Conservation (phyloP, 2,113 vertebrate genomes). For the Scomber scombrus region DNA sequence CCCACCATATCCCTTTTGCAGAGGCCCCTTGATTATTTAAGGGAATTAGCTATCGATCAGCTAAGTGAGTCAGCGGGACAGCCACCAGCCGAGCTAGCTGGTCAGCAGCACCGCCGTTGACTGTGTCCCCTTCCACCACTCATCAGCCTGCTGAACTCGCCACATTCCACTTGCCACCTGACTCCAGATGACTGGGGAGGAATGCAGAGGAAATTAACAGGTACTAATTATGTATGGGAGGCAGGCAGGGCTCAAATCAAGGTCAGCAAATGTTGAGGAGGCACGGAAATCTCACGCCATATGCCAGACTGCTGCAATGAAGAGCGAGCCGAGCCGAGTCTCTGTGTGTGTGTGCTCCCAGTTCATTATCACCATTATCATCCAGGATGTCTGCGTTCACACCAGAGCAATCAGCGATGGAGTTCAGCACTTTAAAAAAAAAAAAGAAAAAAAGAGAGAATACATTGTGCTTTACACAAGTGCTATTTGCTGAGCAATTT, state of each 20-base stretch:
- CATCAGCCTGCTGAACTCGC: constrained; percentile 30
- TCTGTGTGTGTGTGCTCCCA: constrained; percentile 11
- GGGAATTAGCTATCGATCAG: constrained; percentile 86
- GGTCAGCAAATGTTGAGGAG: constrained; percentile 70
- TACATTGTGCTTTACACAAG: constrained; percentile 46
- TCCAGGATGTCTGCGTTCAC: constrained; percentile 44
- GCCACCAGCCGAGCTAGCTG: constrained; percentile 42
- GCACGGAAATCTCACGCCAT: constrained; percentile 59
- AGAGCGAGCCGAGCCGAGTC: constrained; percentile 24
- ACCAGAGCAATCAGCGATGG: constrained; percentile 34
- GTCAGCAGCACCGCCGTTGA: constrained; percentile 46
- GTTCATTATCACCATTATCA: constrained; percentile 65
- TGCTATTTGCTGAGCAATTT: constrained; percentile 14
- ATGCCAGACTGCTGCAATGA: constrained; percentile 50
- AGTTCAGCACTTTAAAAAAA: constrained; percentile 35
- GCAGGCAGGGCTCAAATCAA: constrained; percentile 55
- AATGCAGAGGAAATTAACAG: constrained; percentile 53
- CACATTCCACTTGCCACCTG: constrained; percentile 54
- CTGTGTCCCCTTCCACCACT: background rate
- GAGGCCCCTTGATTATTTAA: constrained; percentile 82
- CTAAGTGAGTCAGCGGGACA: constrained; percentile 77
- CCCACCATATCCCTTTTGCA: constrained; percentile 69
- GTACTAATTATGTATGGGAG: constrained; percentile 65
- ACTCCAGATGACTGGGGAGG: constrained; percentile 35
- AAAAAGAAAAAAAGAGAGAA: background rate